Evolutionary conservation across 2,113 vertebrate species (phyloP), one percentile per base, ranked within the genome.

Genomic region (Collichthys lucidus): DNA sequence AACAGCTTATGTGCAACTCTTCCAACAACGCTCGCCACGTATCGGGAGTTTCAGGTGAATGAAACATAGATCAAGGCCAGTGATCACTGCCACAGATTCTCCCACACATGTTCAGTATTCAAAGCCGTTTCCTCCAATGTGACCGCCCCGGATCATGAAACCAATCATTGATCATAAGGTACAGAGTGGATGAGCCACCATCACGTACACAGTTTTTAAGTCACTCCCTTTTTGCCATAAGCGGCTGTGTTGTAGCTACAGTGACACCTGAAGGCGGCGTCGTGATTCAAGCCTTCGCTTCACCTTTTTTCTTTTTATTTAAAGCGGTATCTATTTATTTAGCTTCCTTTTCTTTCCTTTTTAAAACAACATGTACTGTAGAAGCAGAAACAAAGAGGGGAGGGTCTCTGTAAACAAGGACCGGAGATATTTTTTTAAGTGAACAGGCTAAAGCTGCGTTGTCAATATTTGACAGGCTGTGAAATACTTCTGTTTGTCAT

Each of bases 401-500:
- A n/a, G 57, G 2, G 22, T 73, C 24, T 31, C 40, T 9, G 42
- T 19, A 77, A 72, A 75, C 24, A 20, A 73, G 57, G 63, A 61
- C 73, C 77, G 49, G 64, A 50, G 77, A 79, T 86, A 78, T 88
- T 86, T 93, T 90, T 95, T 87, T 84, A 82, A 90, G 69, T 86
- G 82, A 91, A 94, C 75, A 90, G 88, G 84, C 49, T 88, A 62
- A 92, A 65, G 47, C 69, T 50, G 83, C 89, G 70, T 92, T 94
- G 96, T 98, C 96, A 97, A 96, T 96, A 91, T 94, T 95, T 96
- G 95, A 96, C 92, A 89, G 90, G 83, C 77, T 85, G 80, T 90
- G 79, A 88, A 86, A 75, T 77, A 79, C 42, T 74, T 77, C 55
- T 76, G 79, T 88, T 86, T 89, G 75, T 85, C 59, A 82, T 62